Evolutionary conservation across 2,113 vertebrate species (phyloP), one percentile per base, ranked within the genome.

Genomic region (Pygoscelis adeliae): DNA sequence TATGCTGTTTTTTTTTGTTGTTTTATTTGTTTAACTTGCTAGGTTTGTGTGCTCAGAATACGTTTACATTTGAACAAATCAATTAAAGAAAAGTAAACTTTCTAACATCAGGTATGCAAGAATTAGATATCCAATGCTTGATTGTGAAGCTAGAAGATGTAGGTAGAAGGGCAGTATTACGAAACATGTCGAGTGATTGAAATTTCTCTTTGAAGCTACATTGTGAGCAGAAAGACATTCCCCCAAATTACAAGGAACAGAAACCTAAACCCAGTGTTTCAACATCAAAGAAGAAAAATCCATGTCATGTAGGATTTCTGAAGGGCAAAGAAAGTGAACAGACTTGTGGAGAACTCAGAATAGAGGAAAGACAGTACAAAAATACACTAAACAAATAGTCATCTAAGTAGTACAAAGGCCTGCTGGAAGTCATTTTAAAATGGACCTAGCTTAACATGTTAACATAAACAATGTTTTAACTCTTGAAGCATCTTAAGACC

Each of bases 261-360:
- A 77, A 87, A 50, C 19, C 67, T 92, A 69, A 82, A 85, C 11
- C 7, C 29, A 81, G 26, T 5, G n/a, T 81, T 86, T 83, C 63
- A 58, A 38, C 3, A 6, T 21, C 20, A 70, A 82, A 93, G 17
- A 71, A 87, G 42, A 88, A 92, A 84, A 93, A 63, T 40, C 19
- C 34, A 49, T 9, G 22, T 55, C 46, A 74, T 8, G n/a, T 7
- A 74, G 38, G 34, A 56, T 47, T 86, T 83, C 23, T 40, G 25
- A 96, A 94, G 44, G 40, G 38, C 18, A 93, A 93, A 87, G 55
- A 83, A 96, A 95, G 88, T 2, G 2, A 66, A 81, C 25, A 93
- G 50, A 56, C 21, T 52, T 55, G 55, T 44, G 34, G 17, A 89
- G 52, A 89, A 72, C 9, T 89, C 30, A 38, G 52, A 84, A 49